A percentile compares a stretch with the other conserved stretches of the same genome.
phyloP scores from a whole-genome alignment of 1,140 invertebrate species.

The Drosophila nasuta region DNA sequence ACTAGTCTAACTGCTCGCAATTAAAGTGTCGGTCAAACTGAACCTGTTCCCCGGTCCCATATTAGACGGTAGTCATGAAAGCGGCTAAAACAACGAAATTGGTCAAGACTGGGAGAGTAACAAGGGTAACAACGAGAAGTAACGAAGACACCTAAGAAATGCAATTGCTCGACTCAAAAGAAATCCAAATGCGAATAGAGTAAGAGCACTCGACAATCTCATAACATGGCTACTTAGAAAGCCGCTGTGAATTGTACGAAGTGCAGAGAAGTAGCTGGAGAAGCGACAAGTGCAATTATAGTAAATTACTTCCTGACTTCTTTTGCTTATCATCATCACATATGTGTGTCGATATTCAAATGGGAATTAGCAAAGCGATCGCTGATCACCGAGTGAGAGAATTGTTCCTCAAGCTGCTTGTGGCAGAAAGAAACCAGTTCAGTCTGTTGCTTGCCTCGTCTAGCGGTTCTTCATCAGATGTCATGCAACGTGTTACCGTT shows the following conservation, averaged over 20 bases:
- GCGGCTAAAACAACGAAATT: slow-evolving; percentile 33
- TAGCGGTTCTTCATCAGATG: slow-evolving; percentile 71
- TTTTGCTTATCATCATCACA: slow-evolving; percentile 6
- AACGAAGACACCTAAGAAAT: slow-evolving; percentile 18
- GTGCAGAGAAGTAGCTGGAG: background rate
- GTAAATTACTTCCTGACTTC: slow-evolving; percentile 48
- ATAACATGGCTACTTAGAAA: slow-evolving; percentile 25
- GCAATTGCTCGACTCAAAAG: slow-evolving; percentile 11
- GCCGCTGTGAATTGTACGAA: slow-evolving; percentile 3
- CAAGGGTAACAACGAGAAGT: background rate
- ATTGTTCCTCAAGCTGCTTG: background rate
- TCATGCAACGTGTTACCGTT: slow-evolving; percentile 78
- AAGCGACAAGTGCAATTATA: slow-evolving; percentile 63
- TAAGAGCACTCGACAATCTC: background rate
- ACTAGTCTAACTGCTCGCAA: slow-evolving; percentile 75
- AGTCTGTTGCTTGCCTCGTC: background rate
- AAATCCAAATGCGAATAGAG: slow-evolving; percentile 2
- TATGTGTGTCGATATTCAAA: slow-evolving; percentile 25
- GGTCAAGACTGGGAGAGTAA: slow-evolving; percentile 32
- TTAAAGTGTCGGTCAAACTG: slow-evolving; percentile 71
- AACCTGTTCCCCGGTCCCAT: slow-evolving; percentile 63
- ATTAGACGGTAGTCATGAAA: slow-evolving; percentile 58
- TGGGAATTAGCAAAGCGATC: slow-evolving; percentile 20
- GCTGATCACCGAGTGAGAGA: background rate
- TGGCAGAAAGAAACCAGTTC: slow-evolving; percentile 57